Conservation (phyloP, 2,888 invertebrate genomes). For the Rhamnusium bicolor region DNA sequence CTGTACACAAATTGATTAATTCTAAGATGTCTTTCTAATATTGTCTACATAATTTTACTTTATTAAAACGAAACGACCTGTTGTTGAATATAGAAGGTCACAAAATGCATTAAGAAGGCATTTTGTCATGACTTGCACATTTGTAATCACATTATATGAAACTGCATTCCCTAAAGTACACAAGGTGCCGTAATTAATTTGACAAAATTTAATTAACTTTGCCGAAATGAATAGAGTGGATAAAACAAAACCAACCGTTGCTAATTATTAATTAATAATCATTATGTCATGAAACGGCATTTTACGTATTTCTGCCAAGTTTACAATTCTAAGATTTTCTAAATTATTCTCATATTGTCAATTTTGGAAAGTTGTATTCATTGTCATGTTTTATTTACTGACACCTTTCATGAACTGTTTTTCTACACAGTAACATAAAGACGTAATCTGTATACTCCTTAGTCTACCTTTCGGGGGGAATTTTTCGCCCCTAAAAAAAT, state of each 20-base stretch:
- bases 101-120: conserved; percentile 36
- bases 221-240: conserved; percentile 3
- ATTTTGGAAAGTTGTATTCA: too few species aligned
- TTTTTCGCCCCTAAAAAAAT: too few species aligned
- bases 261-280: not conserved
- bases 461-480: too few species aligned
- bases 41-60: too few species aligned
- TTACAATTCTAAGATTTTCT: not conserved
- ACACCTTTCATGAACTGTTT: too few species aligned
- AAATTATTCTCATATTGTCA: not conserved
- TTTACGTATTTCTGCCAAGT: not conserved
- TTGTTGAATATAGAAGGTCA: not conserved
- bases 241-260: not conserved
- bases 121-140: conserved; percentile 43
- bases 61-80: not conserved
- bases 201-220: conserved; percentile 29
- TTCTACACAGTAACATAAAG: too few species aligned
- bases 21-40: too few species aligned
- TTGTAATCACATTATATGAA: conserved; percentile 40
- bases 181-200: conserved; percentile 42
- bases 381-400: too few species aligned
- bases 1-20: too few species aligned
- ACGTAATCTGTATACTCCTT: too few species aligned
- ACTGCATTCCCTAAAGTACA: conserved; percentile 37
- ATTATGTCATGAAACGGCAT: not conserved